Evolutionary conservation across 2,797 vertebrate genomes (phyloP), one percentile per base, ranked within the genome.

Genomic region (Poecilia wingei): DNA sequence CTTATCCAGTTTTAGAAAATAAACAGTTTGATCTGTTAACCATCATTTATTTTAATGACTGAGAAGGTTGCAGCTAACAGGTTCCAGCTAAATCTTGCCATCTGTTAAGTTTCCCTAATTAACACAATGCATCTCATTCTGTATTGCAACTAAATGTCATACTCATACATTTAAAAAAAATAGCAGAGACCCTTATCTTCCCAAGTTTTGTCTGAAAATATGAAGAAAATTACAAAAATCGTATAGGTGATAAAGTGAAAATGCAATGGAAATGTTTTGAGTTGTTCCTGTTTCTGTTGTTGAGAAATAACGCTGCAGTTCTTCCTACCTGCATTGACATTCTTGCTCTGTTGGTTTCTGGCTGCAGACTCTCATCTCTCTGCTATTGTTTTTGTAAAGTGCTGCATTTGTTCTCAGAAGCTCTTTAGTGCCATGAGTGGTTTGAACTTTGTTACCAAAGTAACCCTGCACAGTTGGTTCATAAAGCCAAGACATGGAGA

Each of bases 381-480:
- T 84, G 75, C 72, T 76, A 68, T 49, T 66, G n/a, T 68, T 45
- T 53, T 76, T 75, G 64, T 82, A 79, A 36, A 75, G 4, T 73
- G 73, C 59, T 45, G 31, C 53, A 74, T 84, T 81, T 25, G 64
- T 80, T 76, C 39, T 84, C 53, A 75, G 68, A 64, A 71, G 75
- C 77, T 85, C 72, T 71, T 59, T 18, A 12, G 43, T 55, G 61
- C 78, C 61, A 18, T 57, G 45, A 79, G 74, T 72, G 70, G 31
- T 77, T 84, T 88, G 82, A 87, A 84, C 82, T 87, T 89, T 79
- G 84, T 91, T 80, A 84, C 86, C 69, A 74, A 85, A 89, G 88
- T 85, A 88, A 87, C 79, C 74, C 55, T 39, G 36, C 55, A 74
- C 70, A 84, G 76, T 86, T 18, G 3, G 78, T 72, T 79, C 76